Conservation (phyloP, 92 coral and sea anemone species). For the Porites rus region DNA sequence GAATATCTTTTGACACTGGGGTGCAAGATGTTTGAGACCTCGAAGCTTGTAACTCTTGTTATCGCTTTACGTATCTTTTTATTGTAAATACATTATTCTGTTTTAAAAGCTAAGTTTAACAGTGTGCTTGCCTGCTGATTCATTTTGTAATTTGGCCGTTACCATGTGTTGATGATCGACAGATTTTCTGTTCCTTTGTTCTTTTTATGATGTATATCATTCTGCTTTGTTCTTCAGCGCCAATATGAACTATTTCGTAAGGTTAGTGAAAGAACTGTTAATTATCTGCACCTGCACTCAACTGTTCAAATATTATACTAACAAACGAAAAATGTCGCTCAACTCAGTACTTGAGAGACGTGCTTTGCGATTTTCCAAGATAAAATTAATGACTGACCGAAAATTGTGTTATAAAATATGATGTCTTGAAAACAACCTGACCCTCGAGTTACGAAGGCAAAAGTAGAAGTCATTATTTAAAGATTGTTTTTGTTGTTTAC, state of each 20-base stretch:
- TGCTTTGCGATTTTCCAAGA: not conserved
- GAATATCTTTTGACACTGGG: no score
- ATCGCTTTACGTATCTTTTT: not conserved
- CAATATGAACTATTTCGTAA: constrained; percentile 1
- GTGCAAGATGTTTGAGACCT: no score
- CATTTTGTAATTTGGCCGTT: not conserved
- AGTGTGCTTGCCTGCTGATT: not conserved
- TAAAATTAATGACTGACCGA: not conserved
- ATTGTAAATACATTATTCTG: not conserved
- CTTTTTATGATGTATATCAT: not conserved
- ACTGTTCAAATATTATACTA: constrained; percentile 16
- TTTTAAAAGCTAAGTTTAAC: not conserved
- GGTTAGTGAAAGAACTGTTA: not conserved
- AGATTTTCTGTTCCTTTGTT: not conserved
- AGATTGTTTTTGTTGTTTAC: not conserved
- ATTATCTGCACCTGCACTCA: constrained; percentile 23
- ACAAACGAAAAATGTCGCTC: not conserved
- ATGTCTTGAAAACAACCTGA: not conserved
- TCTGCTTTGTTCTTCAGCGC: constrained; percentile 3
- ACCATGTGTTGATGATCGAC: not conserved
- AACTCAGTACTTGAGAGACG: not conserved
- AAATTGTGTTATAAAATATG: not conserved
- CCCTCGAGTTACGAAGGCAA: not conserved
- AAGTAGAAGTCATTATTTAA: not conserved
- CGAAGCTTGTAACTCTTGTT: no score